Percentiles rank a stretch among this genome's conserved stretches.
Conservation (phyloP, 1,140 invertebrate species). For the Scaptomyza pallida region DNA sequence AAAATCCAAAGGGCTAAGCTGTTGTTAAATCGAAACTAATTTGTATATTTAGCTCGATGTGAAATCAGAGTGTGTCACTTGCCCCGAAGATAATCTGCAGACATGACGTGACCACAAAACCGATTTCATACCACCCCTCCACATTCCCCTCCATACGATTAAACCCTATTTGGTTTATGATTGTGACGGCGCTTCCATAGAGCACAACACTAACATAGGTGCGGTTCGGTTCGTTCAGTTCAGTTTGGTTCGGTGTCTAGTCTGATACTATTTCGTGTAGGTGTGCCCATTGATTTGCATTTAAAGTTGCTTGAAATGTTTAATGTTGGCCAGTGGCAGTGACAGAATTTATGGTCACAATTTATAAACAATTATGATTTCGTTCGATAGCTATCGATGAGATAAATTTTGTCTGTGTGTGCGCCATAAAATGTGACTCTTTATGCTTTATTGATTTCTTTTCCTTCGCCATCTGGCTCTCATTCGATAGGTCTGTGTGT, state of each 20-base stretch:
- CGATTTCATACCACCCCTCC: not conserved
- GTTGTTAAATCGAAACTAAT: slow-evolving; percentile 70
- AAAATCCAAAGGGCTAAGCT: slow-evolving; percentile 59
- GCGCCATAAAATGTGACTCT: slow-evolving; percentile 32
- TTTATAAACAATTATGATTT: slow-evolving; percentile 77
- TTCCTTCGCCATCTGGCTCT: too few relatives aligned
- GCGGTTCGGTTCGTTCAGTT: slow-evolving; percentile 40
- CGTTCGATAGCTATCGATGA: slow-evolving; percentile 31
- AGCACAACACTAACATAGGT: slow-evolving; percentile 28
- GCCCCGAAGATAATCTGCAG: slow-evolving; percentile 61
- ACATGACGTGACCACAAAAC: slow-evolving; percentile 42
- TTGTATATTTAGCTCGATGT: slow-evolving; percentile 50
- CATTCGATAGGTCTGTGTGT: slow-evolving; percentile 14
- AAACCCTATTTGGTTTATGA: slow-evolving; percentile 50
- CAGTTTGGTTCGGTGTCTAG: not conserved
- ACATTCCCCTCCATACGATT: slow-evolving; percentile 11
- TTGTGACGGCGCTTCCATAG: slow-evolving; percentile 54
- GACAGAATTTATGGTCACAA: slow-evolving; percentile 65
- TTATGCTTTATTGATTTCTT: slow-evolving; percentile 64
- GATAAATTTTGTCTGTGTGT: too few relatives aligned
- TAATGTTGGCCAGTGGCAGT: slow-evolving; percentile 11
- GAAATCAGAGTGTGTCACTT: slow-evolving; percentile 53
- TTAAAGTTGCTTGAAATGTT: slow-evolving; percentile 50
- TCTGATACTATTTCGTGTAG: slow-evolving; percentile 38
- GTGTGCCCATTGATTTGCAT: slow-evolving; percentile 63